phyloP scores from a whole-genome alignment of 2,797 vertebrate genomes.

The Sebastes taczanowskii region DNA sequence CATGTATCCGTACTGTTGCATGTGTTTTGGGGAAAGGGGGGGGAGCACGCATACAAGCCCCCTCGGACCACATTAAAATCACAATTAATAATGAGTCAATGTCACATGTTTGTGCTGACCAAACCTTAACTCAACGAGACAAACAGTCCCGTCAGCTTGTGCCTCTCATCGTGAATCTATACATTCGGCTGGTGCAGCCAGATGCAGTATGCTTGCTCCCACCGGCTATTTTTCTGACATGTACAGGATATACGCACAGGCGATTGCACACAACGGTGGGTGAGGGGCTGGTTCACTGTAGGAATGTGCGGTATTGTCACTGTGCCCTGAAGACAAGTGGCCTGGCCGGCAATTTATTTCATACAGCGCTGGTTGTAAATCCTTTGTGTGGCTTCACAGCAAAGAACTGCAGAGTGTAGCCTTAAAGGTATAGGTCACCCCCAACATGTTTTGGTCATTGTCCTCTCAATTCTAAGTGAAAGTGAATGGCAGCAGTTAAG shows the following conservation, averaged over 20 bases:
- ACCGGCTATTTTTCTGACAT: conserved; percentile 38
- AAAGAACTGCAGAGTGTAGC: conserved; percentile 62
- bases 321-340: conserved; percentile 72
- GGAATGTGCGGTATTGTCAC: conserved; percentile 71
- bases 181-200: conserved; percentile 31
- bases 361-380: conserved; percentile 69
- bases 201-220: conserved; percentile 40
- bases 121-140: conserved; percentile 49
- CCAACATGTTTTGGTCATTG: conserved; percentile 44
- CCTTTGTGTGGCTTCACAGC: conserved; percentile 69
- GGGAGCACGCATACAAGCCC: conserved; percentile 28
- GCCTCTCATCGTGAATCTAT: conserved; percentile 29
- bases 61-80: conserved; percentile 73
- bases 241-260: conserved; percentile 6
- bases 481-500: conserved; percentile 10
- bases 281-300: conserved; percentile 47
- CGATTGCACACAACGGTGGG: neutral
- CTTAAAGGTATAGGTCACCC: conserved; percentile 81
- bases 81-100: conserved; percentile 65
- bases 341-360: conserved; percentile 69
- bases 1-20: conserved; percentile 54
- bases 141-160: conserved; percentile 51
- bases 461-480: conserved; percentile 39
- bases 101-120: conserved; percentile 40
- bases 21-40: conserved; percentile 22